Evolutionary conservation across 2,113 vertebrate genomes (phyloP).

Genomic region (Mesembrinibis cayennensis): DNA sequence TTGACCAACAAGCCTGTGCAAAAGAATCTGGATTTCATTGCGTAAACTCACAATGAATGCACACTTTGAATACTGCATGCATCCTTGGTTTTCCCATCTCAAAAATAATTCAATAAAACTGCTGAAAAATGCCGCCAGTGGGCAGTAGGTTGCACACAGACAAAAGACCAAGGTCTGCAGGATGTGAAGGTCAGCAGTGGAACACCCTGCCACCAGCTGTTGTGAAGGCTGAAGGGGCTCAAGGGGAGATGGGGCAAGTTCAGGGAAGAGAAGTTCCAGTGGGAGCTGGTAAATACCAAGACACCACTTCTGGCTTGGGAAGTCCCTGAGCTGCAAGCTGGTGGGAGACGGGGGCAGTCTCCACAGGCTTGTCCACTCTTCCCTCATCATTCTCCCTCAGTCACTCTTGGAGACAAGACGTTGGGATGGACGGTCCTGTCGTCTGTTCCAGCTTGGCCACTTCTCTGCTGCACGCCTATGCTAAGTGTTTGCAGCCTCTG

Average conservation of each 20-base stretch:
- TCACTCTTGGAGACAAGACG: neutral
- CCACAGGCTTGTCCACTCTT: neutral
- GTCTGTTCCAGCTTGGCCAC: neutral
- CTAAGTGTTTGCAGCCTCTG: neutral
- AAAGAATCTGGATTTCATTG: neutral
- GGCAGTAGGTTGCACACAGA: neutral
- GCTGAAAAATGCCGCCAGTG: neutral
- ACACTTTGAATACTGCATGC: neutral
- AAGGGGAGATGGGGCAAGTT: neutral
- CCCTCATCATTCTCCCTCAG: too few species aligned
- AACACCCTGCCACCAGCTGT: fast-evolving
- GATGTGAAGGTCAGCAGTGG: neutral
- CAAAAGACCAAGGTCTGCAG: neutral
- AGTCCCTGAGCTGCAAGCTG: neutral
- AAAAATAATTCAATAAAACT: neutral
- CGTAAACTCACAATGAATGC: neutral
- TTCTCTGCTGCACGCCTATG: neutral
- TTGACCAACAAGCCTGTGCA: neutral
- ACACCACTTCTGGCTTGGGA: neutral
- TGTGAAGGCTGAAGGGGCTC: neutral
- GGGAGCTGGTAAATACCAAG: neutral
- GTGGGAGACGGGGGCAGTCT: neutral
- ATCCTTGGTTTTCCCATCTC: neutral
- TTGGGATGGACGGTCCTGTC: neutral
- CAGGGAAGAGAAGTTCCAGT: neutral